Evolutionary conservation across 2,888 invertebrate genomes (phyloP), one percentile per base, ranked within the genome.

Genomic region (Cryptocheilus praepositus): DNA sequence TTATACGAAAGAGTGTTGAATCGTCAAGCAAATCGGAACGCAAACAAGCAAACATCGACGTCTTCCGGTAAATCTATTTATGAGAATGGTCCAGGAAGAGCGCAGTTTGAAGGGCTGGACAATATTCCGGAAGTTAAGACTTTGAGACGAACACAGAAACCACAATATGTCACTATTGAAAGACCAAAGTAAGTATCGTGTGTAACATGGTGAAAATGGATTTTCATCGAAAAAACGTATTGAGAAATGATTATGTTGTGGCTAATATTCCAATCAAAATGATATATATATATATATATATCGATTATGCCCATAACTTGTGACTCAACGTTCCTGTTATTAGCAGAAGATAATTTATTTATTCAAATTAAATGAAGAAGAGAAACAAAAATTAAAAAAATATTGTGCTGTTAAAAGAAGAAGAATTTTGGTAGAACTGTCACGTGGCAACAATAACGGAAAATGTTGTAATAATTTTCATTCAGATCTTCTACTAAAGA

Each of bases 1-100:
- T 89, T 96, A 0, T 95, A 94, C 83, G 93, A 95, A 83, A 92
- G 94, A 81, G 95, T 96, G 0, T 88, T 96, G 2, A 92, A 86
- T 76, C 84, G 87, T 5, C 88, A 89, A 52, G 71, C 79, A 2
- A 71, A 65, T 13, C 86, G 78, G 53, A 36, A 76, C 0, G 70
- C 72, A 15, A 52, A 64, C 22, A 70, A 73, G 16, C 72, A 73
- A 21, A 67, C 69, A 0, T 57, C 69, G 11, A 60, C 76, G 1
- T 69, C 83, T 19, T 77, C 78, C 46, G 69, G 81, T 63, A 86
- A 75, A 88, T 71, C 80, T 0, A 81, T 81, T 21, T 88, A 86
- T 61, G 81, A 84, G 0, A 89, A 92, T 68, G 92, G 91, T 3
- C 92, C 92, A 0, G 92, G 92, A 62, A 90, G 90, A 56, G 89